These are phyloP conservation scores for Anthrax anthrax DNA, from an alignment of 2,888 invertebrate species.

Conservation along the genomic window DNA sequence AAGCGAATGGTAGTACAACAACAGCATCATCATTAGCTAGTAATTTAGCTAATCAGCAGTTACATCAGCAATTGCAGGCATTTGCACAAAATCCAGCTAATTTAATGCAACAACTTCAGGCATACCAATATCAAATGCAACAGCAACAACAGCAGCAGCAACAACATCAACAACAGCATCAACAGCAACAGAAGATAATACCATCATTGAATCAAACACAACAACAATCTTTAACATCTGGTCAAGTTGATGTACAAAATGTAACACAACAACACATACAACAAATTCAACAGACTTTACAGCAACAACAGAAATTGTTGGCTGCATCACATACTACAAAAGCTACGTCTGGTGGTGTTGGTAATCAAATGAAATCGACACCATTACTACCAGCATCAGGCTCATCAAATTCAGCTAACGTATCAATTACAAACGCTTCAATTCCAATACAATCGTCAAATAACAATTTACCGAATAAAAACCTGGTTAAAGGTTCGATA, in stretches of 20 bases:
- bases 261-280: slow-evolving; percentile 33
- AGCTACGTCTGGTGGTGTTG: neutral
- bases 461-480: slow-evolving; percentile 10
- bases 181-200: slow-evolving; percentile 13
- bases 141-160: slow-evolving; percentile 35
- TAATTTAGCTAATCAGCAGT: slow-evolving; percentile 17
- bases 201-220: slow-evolving; percentile 5
- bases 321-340: slow-evolving; percentile 6
- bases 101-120: slow-evolving; percentile 23
- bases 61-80: slow-evolving; percentile 23
- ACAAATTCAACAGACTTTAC: slow-evolving; percentile 18
- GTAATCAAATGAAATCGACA: slow-evolving; percentile 5
- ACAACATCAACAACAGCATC: too few relatives aligned
- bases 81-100: slow-evolving; percentile 17
- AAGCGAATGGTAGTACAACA: slow-evolving; percentile 21
- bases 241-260: slow-evolving; percentile 19
- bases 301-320: slow-evolving; percentile 20
- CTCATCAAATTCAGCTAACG: neutral
- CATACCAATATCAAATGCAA: slow-evolving; percentile 28
- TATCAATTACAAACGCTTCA: neutral
- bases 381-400: slow-evolving; percentile 15
- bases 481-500: slow-evolving; percentile 1
- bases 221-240: slow-evolving; percentile 8
- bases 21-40: slow-evolving; percentile 16
- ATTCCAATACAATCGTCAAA: slow-evolving; percentile 5